Base-by-base conservation (phyloP, 2,888 invertebrate species). In the Zelleria hepariella region DNA sequence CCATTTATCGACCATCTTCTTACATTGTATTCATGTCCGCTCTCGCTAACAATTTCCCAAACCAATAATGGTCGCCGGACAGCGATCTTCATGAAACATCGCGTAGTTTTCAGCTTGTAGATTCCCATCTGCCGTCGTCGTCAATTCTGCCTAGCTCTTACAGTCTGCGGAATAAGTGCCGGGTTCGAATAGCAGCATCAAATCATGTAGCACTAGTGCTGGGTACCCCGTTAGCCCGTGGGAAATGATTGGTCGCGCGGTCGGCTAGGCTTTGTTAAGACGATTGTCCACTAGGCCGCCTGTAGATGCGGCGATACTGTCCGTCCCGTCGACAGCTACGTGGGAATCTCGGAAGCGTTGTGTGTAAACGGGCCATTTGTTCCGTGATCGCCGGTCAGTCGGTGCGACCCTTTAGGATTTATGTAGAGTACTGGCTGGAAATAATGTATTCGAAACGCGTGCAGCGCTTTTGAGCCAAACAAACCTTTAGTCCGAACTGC, bases 251-350 rank as follows among this genome's bases (percentile, higher is more conserved):
- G 83, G 82, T 79, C 75, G 80, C 74, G 72, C 72, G 72, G 73
- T 71, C 80, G 80, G 81, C 75, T 75, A 79, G 76, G 81, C 86
- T 87, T 88, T 88, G 87, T 87, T 88, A 86, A 82, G 86, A 80
- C 82, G 86, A 86, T 84, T 87, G 87, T 88, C 86, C 87, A 86
- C 86, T 73, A 75, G 80, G 77, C 80, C 78, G 78, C 80, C n/a
- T 78, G 82, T 83, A 87, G 87, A 87, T 87, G 82, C 69, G 72
- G 73, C 81, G 87, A 87, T 88, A 88, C 78, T 68, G 75, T 70
- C 72, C 70, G 68, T 72, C 73, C 74, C 78, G 77, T 78, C 84
- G 86, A 87, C 86, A 86, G 85, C 80, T 79, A 81, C 83, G 83
- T 86, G 87, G 87, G 87, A 88, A 87, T 23, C 48, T 53, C 49